A percentile compares a stretch with the other conserved stretches of the same genome.
Conservation (phyloP, 2,113 vertebrate species). For the Speoplatyrhinus poulsoni region DNA sequence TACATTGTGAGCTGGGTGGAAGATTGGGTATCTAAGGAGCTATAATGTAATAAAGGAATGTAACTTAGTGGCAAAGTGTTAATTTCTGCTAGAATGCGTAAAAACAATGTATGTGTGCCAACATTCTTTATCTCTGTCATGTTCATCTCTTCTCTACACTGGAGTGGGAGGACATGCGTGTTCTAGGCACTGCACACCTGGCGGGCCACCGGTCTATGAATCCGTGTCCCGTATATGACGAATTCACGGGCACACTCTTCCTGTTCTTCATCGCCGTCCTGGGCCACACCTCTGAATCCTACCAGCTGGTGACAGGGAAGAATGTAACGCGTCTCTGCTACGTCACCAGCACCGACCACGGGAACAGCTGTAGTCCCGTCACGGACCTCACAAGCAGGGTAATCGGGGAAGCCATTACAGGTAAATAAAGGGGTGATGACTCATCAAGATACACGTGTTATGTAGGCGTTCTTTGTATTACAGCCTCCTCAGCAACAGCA, state of each 20-base stretch:
- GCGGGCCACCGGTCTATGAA: slow-evolving; percentile 93
- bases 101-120: neutral
- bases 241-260: slow-evolving; percentile 76
- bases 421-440: slow-evolving; percentile 39
- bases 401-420: slow-evolving; percentile 85
- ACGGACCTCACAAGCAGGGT: slow-evolving; percentile 85
- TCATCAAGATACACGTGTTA: neutral
- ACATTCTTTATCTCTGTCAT: neutral
- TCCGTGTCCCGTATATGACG: slow-evolving; percentile 90
- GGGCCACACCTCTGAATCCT: slow-evolving; percentile 84
- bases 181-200: slow-evolving; percentile 80
- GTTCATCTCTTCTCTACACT: neutral
- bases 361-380: slow-evolving; percentile 83
- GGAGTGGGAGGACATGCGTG: slow-evolving; percentile 88
- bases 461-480: neutral
- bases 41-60: too few relatives aligned
- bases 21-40: too few relatives aligned
- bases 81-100: neutral
- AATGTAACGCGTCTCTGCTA: slow-evolving; percentile 90
- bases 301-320: slow-evolving; percentile 87
- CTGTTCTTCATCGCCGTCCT: slow-evolving; percentile 92
- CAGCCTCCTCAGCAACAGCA: too few relatives aligned
- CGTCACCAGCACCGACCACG: slow-evolving; percentile 81
- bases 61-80: too few relatives aligned
- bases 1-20: neutral